phyloP scores from a whole-genome alignment of 1,140 invertebrate species.

The Tetramorium simillimum region DNA sequence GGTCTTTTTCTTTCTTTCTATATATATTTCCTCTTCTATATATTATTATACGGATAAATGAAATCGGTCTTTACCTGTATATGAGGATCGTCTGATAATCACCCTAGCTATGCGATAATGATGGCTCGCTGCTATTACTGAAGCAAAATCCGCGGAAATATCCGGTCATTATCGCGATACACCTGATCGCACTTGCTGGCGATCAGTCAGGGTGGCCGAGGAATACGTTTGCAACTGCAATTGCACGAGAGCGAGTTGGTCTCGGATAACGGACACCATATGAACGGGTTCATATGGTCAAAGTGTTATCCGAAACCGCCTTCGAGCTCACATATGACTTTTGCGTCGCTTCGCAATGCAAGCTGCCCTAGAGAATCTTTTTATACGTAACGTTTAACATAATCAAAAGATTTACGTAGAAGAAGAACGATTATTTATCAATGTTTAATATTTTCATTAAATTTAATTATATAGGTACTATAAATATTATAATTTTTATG shows the following conservation, averaged over 20 bases:
- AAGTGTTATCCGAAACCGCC: conserved; percentile 65
- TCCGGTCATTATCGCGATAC: conserved; percentile 41
- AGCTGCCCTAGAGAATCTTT: background rate
- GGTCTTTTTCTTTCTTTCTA: too few relatives aligned
- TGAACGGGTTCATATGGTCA: conserved; percentile 30
- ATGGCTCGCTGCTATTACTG: background rate
- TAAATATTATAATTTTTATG: too few relatives aligned
- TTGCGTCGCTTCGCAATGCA: background rate
- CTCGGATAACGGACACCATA: conserved; percentile 66
- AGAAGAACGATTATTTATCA: background rate
- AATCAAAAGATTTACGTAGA: background rate
- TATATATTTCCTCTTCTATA: background rate
- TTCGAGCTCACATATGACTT: background rate
- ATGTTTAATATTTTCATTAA: background rate
- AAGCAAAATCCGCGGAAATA: conserved; percentile 2
- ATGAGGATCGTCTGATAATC: background rate
- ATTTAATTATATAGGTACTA: background rate
- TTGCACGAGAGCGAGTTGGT: conserved; percentile 19
- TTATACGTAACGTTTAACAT: background rate
- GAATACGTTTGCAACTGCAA: conserved; percentile 38
- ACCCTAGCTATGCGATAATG: background rate
- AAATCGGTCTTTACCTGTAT: conserved; percentile 13
- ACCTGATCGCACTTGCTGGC: conserved; percentile 42
- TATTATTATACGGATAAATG: background rate
- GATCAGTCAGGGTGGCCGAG: conserved; percentile 38